phyloP scores from a whole-genome alignment of 2,113 vertebrate genomes.

The Triplophysa rosa region DNA sequence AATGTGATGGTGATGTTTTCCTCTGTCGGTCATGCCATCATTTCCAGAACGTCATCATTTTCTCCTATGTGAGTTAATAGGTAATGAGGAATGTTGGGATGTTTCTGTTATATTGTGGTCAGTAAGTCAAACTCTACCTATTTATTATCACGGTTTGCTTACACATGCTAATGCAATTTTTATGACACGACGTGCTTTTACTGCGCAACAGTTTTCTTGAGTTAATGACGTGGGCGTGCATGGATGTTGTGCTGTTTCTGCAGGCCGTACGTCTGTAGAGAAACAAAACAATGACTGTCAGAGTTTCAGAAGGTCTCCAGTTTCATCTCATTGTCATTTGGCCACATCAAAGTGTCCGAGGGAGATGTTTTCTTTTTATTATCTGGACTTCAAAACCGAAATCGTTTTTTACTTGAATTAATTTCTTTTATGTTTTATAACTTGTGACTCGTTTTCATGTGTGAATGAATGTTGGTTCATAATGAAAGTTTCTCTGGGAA shows the following conservation, averaged over 20 bases:
- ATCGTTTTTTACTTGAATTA: neutral
- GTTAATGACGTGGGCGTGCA: neutral
- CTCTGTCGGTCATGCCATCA: neutral
- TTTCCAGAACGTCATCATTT: neutral
- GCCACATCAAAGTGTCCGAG: slow-evolving; percentile 36
- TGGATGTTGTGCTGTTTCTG: neutral
- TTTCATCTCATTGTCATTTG: slow-evolving; percentile 36
- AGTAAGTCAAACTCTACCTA: neutral
- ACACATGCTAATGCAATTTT: neutral
- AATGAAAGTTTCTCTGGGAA: neutral
- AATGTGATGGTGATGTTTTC: neutral
- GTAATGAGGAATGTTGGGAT: slow-evolving; percentile 16
- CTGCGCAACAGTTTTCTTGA: neutral
- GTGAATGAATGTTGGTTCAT: neutral
- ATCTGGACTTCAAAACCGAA: slow-evolving; percentile 23
- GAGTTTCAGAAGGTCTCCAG: slow-evolving; percentile 29
- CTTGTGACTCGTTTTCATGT: neutral
- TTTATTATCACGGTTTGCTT: neutral
- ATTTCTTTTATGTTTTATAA: slow-evolving; percentile 7
- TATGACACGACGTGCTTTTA: neutral
- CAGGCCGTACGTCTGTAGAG: slow-evolving; percentile 1
- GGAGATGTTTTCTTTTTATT: slow-evolving; percentile 31
- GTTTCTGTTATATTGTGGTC: neutral
- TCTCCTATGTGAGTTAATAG: too few species aligned
- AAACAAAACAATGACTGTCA: slow-evolving; percentile 43